Percentiles rank a stretch among this genome's conserved stretches.
Evolutionary conservation across 2,113 vertebrate species (phyloP).

Genomic region (Oncorhynchus nerka): DNA sequence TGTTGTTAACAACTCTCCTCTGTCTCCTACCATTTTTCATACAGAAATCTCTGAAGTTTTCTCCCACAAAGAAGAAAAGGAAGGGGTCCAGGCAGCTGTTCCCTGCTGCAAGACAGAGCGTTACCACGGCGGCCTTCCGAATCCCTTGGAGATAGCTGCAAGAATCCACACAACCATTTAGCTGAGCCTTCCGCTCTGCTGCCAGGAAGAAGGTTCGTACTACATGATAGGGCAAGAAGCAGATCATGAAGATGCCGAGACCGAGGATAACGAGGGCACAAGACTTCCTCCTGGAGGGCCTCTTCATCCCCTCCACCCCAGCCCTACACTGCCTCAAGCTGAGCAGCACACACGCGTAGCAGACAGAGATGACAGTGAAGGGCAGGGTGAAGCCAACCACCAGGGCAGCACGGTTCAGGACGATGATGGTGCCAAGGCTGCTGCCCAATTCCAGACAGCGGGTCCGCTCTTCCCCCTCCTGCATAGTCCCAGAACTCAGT

Average conservation of each 20-base stretch:
- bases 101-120: slow-evolving; percentile 62
- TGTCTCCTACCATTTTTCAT: background rate
- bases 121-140: slow-evolving; percentile 63
- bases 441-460: slow-evolving; percentile 66
- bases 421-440: background rate
- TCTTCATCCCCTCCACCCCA: slow-evolving; percentile 2
- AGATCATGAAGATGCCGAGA: slow-evolving; percentile 70
- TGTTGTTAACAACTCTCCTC: background rate
- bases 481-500: slow-evolving; percentile 28
- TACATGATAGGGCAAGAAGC: slow-evolving; percentile 77
- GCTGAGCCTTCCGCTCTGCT: fast-evolving
- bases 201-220: slow-evolving; percentile 67
- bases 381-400: slow-evolving; percentile 67
- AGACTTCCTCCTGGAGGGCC: slow-evolving; percentile 61
- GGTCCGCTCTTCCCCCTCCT: fast-evolving
- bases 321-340: slow-evolving; percentile 44
- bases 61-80: slow-evolving; percentile 79
- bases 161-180: background rate
- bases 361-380: slow-evolving; percentile 61
- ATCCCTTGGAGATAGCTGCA: slow-evolving; percentile 21
- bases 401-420: slow-evolving; percentile 66
- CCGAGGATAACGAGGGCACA: slow-evolving; percentile 68
- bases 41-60: slow-evolving; percentile 67
- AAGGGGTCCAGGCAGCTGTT: slow-evolving; percentile 78
- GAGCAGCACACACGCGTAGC: slow-evolving; percentile 67